These are phyloP conservation scores for Labeo catla DNA, from an alignment of 2,113 vertebrate genomes.

Conservation along the genomic window DNA sequence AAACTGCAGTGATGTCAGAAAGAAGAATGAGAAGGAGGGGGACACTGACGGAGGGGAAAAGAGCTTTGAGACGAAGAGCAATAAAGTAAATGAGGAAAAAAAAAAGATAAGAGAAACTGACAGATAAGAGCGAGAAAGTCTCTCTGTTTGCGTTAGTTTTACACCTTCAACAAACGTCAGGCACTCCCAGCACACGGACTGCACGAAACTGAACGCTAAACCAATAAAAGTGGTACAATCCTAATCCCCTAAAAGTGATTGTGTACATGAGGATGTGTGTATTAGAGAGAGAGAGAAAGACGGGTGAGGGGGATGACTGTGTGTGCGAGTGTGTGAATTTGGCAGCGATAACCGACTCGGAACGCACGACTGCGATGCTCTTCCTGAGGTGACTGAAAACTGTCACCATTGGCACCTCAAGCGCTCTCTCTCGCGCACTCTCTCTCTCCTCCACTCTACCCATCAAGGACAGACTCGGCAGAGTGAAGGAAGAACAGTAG, in stretches of 20 bases:
- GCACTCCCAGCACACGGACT: constrained; percentile 4
- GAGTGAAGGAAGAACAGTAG: constrained; percentile 45
- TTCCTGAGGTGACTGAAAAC: constrained; percentile 64
- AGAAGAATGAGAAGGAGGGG: constrained; percentile 25
- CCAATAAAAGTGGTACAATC: constrained; percentile 46
- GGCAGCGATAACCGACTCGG: constrained; percentile 56
- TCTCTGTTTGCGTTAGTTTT: constrained; percentile 5
- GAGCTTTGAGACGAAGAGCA: constrained; percentile 20
- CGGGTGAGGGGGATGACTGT: constrained; percentile 16
- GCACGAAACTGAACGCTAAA: constrained; percentile 21
- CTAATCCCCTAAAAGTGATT: constrained; percentile 47
- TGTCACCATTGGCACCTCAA: constrained; percentile 67
- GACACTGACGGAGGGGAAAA: not conserved
- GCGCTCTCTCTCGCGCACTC: constrained; percentile 22
- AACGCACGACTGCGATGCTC: constrained; percentile 61
- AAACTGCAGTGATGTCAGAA: constrained; percentile 33
- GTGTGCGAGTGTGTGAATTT: constrained; percentile 44
- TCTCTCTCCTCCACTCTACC: constrained; percentile 18
- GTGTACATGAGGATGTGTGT: constrained; percentile 46
- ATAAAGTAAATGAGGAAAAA: constrained; percentile 41
- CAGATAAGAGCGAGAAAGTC: not conserved
- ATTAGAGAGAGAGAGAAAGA: not conserved
- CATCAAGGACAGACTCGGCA: constrained; percentile 59
- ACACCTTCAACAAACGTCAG: constrained; percentile 17
- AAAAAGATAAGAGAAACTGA: not conserved